Percentiles rank a stretch among this genome's conserved stretches.
phyloP scores from a whole-genome alignment of 2,797 vertebrate species.

The Aratinga solstitialis region DNA sequence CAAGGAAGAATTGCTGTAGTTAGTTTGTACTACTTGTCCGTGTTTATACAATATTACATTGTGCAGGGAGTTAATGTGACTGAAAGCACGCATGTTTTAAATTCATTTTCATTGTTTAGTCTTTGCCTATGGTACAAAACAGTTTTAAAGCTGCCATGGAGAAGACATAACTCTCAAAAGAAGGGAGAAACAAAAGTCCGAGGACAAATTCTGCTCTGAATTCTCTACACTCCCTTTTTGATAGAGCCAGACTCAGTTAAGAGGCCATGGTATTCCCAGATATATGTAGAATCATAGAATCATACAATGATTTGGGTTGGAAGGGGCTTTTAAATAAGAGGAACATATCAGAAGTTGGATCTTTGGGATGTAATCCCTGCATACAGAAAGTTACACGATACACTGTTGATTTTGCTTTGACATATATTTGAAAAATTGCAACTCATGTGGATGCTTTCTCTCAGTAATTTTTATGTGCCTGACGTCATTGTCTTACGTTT shows the following conservation, averaged over 20 bases:
- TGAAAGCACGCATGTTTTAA: conserved; percentile 53
- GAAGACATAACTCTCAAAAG: not conserved
- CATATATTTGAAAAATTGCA: not conserved
- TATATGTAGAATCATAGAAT: not conserved
- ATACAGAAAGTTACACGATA: not conserved
- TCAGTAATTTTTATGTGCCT: not conserved
- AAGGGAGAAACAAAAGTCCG: not conserved
- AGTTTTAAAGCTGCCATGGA: conserved; percentile 13
- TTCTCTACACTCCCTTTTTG: not conserved
- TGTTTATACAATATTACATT: conserved; percentile 54
- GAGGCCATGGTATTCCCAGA: not conserved
- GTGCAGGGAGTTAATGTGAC: conserved; percentile 51
- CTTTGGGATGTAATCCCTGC: not conserved
- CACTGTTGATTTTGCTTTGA: not conserved
- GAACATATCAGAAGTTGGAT: not conserved
- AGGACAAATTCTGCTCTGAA: not conserved
- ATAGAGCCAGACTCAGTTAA: not conserved
- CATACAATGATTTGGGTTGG: not conserved
- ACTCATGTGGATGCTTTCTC: not conserved
- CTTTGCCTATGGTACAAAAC: conserved; percentile 52
- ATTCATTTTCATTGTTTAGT: conserved; percentile 40
- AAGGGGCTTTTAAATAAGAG: not conserved
- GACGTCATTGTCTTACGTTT: not conserved
- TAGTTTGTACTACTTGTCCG: conserved; percentile 45
- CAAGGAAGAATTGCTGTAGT: not conserved